Conservation (phyloP, 2,888 invertebrate genomes). For the Rhabditoides inermis region DNA sequence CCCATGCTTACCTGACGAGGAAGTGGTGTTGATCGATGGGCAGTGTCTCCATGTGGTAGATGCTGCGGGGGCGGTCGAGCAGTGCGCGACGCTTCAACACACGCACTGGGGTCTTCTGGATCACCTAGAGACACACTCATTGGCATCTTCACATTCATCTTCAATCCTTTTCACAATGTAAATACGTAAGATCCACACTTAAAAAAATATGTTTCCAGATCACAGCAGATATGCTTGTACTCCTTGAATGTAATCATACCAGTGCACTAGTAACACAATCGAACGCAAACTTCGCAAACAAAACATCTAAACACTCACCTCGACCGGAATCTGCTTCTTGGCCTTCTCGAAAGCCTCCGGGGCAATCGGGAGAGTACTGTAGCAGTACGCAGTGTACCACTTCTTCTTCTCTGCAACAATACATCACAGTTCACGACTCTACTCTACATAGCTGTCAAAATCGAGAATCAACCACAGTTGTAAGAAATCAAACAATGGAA, state of each 20-base stretch:
- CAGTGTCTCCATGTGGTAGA: slow-evolving; percentile 33
- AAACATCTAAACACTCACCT: not conserved
- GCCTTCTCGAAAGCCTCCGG: slow-evolving; percentile 14
- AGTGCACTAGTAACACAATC: no score
- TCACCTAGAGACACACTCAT: slow-evolving; percentile 8
- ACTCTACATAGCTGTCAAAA: not conserved
- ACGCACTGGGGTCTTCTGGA: slow-evolving; percentile 34
- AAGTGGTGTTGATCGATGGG: slow-evolving; percentile 35
- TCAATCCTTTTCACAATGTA: no score
- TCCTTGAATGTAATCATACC: no score
- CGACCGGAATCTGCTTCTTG: slow-evolving; percentile 9
- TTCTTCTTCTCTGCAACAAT: slow-evolving; percentile 48
- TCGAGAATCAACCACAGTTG: no score
- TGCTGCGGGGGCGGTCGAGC: slow-evolving; percentile 35
- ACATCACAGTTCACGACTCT: no score
- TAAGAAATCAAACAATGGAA: no score
- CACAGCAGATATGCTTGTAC: no score
- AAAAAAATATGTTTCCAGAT: no score
- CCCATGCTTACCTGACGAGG: slow-evolving; percentile 14
- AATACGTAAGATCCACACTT: no score
- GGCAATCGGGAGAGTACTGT: slow-evolving; percentile 33
- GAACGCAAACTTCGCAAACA: not conserved
- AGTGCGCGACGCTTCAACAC: slow-evolving; percentile 48
- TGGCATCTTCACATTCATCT: no score
- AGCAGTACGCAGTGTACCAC: slow-evolving; percentile 45